A percentile compares a stretch with the other conserved stretches of the same genome.
Evolutionary conservation across 2,797 vertebrate species (phyloP).

Genomic region (Varecia variegata): DNA sequence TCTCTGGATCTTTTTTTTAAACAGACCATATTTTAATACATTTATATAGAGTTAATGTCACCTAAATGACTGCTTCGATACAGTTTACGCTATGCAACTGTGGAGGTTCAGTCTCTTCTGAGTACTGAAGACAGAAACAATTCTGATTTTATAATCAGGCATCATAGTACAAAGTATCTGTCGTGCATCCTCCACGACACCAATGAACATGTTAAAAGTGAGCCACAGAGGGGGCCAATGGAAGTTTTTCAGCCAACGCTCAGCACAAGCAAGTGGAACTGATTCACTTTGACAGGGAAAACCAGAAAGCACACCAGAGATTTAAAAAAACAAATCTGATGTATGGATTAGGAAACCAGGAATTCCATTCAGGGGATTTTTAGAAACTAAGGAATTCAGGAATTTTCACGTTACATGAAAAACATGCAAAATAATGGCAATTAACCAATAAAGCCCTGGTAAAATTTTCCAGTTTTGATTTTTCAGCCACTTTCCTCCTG

Average conservation of each 20-base stretch:
- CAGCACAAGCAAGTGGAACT: not conserved
- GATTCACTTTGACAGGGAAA: not conserved
- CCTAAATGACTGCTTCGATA: not conserved
- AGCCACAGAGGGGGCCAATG: not conserved
- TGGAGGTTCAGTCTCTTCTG: not conserved
- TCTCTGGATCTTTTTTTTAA: not conserved
- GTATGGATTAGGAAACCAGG: not conserved
- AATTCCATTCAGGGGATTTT: not conserved
- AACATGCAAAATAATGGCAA: not conserved
- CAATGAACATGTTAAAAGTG: not conserved
- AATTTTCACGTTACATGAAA: not conserved
- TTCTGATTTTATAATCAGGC: not conserved
- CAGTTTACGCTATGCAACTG: not conserved
- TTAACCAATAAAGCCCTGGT: not conserved
- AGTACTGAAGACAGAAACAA: not conserved
- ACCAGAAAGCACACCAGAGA: not conserved
- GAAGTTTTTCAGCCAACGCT: not conserved
- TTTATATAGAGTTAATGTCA: not conserved
- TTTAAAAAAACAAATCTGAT: not conserved
- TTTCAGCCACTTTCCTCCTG: not conserved
- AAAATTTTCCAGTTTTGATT: not conserved
- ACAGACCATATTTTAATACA: not conserved
- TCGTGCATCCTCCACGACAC: not conserved
- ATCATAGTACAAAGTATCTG: not conserved
- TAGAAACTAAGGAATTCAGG: not conserved